Conservation (phyloP, 2,113 vertebrate genomes). For the Candoia aspera region DNA sequence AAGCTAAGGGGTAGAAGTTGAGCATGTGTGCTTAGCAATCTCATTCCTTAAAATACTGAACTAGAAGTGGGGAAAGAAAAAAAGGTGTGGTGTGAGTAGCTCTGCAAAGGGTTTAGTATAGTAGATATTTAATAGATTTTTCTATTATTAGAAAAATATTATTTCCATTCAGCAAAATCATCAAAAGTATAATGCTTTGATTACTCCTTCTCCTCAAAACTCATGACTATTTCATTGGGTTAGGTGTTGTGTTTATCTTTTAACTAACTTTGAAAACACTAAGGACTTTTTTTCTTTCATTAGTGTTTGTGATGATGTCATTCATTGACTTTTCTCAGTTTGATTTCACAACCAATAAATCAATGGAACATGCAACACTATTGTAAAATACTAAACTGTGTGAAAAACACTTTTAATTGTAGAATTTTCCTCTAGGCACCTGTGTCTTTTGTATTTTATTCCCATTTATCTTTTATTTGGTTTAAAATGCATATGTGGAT, state of each 20-base stretch:
- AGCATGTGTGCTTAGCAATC: background rate
- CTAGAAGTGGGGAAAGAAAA: background rate
- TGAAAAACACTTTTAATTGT: background rate
- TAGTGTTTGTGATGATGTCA: background rate
- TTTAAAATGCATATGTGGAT: constrained; percentile 9
- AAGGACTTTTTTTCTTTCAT: background rate
- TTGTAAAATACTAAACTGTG: constrained; percentile 11
- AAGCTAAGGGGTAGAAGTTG: constrained; percentile 1
- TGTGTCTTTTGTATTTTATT: constrained; percentile 1
- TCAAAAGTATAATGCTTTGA: constrained; percentile 28
- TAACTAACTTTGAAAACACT: constrained; percentile 19
- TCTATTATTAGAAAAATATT: background rate
- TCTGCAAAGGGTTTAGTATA: background rate
- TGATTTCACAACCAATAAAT: constrained; percentile 24
- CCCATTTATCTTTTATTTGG: background rate
- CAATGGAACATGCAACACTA: background rate
- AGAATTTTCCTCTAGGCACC: constrained; percentile 13
- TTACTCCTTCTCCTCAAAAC: constrained; percentile 1
- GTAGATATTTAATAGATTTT: background rate
- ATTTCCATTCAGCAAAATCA: background rate
- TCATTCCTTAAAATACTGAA: background rate
- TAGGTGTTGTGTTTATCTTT: constrained; percentile 2
- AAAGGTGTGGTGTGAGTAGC: background rate
- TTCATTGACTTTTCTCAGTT: constrained; percentile 7
- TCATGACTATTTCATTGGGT: background rate